Evolutionary conservation across 2,113 vertebrate genomes (phyloP).

Genomic region (Merops nubicus): DNA sequence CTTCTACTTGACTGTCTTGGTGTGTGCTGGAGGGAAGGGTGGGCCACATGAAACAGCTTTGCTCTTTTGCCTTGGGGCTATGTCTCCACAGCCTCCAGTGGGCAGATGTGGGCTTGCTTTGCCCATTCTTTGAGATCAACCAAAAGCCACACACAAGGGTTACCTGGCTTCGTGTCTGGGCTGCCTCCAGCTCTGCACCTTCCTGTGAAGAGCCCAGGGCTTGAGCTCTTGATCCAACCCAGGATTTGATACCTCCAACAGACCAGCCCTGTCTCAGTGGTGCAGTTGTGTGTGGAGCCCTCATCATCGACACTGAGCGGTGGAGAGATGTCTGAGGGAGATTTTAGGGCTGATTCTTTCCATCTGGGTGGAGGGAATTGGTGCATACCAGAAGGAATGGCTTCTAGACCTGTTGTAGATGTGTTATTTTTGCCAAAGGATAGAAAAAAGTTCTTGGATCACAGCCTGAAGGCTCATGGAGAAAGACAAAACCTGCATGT

Average conservation of each 20-base stretch:
- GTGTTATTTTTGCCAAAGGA: neutral
- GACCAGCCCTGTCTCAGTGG: neutral
- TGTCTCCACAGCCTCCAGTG: rapidly evolving
- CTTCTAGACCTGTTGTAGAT: neutral
- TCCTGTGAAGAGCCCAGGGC: neutral
- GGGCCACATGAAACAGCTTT: neutral
- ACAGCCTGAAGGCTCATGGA: neutral
- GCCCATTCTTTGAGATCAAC: neutral
- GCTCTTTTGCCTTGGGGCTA: neutral
- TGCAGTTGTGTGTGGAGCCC: neutral
- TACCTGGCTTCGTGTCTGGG: neutral
- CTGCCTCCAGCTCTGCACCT: neutral
- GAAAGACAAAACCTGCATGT: neutral
- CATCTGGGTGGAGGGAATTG: neutral
- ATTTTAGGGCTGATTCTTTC: neutral
- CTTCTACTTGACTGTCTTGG: neutral
- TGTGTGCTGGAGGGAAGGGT: neutral
- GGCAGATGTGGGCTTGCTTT: conserved; percentile 2
- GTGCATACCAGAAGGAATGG: rapidly evolving
- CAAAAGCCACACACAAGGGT: neutral
- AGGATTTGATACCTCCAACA: neutral
- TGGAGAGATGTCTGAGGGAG: neutral
- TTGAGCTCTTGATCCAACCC: neutral
- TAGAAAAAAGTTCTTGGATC: neutral
- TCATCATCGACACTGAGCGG: neutral